Conservation (phyloP, 2,797 vertebrate genomes). For the Muraenolepis orangiensis region DNA sequence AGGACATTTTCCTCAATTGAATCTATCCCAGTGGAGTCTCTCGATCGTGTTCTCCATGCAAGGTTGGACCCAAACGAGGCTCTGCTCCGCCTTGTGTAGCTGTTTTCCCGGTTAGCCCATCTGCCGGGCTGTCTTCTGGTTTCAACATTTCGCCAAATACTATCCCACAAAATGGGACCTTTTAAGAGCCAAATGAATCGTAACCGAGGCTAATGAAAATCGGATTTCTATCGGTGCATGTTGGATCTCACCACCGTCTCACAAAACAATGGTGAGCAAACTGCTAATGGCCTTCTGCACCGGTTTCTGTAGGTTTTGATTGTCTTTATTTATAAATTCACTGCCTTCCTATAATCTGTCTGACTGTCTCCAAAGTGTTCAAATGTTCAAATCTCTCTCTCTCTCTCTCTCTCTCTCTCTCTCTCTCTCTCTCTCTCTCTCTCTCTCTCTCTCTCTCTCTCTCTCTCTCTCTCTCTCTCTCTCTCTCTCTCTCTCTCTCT, state of each 20-base stretch:
- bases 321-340: neutral
- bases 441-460: neutral
- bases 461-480: conserved; percentile 1
- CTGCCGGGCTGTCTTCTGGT: neutral
- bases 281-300: conserved; percentile 18
- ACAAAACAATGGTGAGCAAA: neutral
- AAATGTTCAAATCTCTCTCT: neutral
- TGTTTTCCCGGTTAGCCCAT: neutral
- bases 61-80: neutral
- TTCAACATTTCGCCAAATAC: neutral
- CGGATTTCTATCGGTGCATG: conserved; percentile 25
- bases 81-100: neutral
- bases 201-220: conserved; percentile 5
- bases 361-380: neutral
- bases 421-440: neutral
- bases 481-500: neutral
- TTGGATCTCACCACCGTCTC: conserved; percentile 25
- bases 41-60: neutral
- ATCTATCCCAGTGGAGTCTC: neutral
- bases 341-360: neutral
- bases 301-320: conserved; percentile 18
- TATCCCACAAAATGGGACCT: neutral
- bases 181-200: conserved; percentile 16
- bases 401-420: neutral
- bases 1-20: neutral